Evolutionary conservation across 1,140 invertebrate species (phyloP), one percentile per base, ranked within the genome.

Genomic region (Macrobrachium rosenbergii): DNA sequence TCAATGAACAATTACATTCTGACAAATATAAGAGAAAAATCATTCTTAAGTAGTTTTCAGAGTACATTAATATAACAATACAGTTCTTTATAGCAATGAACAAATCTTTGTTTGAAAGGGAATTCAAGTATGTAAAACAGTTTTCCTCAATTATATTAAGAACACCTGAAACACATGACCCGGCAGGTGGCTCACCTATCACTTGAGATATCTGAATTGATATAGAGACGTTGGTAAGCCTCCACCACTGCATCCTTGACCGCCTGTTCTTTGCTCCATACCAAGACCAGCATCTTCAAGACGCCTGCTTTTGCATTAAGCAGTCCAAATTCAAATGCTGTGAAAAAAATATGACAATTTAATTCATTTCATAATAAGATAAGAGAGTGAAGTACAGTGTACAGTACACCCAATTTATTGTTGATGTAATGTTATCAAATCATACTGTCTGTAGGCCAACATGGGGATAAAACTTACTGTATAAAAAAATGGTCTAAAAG

Each of bases 321-420:
- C 19, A 98, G 93, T 76, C 95, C 94, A 91, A 97, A 97, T 90
- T 96, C 94, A 91, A 95, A 95, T 6, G 95, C 95, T 90, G 85
- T 43, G 84, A 69, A 11, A 23, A n/a, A 69, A 58, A 5, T 23
- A 73, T 43, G 37, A 12, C 7, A 2, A 82, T 16, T 23, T 37
- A 75, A 28, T 28, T 23, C 23, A 72, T n/a, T 8, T 43, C 0
- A 10, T 12, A 43, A 72, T 3, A 23, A 52, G 28, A 37, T 10
- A 52, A 52, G 12, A 52, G 12, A 52, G 12, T 52, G 28, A 52
- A 52, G 7, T 52, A 52, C 52, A 52, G 12, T 2, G 12, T 52
- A 3, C 2, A 52, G 7, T 52, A 52, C 52, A 52, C 6, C 52
- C 2, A 52, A 52, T 8, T 10, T 52, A 10, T 12, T 52, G 6